These are phyloP conservation scores for Pseudopodoces humilis DNA, from an alignment of 2,113 vertebrate species.

Conservation along the genomic window DNA sequence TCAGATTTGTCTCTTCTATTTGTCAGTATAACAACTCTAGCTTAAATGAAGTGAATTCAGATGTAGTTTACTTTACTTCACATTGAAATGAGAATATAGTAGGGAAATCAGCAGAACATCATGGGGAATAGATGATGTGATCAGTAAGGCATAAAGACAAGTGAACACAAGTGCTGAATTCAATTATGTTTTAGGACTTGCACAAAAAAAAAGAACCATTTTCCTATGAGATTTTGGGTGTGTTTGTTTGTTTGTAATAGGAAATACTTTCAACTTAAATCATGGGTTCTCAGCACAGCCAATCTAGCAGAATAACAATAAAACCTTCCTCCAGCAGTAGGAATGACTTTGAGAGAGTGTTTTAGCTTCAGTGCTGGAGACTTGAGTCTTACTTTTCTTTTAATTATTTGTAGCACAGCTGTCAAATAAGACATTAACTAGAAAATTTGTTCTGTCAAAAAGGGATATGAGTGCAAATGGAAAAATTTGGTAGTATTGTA, in stretches of 20 bases:
- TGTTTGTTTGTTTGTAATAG: slow-evolving; percentile 55
- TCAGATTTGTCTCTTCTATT: neutral
- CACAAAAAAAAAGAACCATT: neutral
- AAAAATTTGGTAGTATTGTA: slow-evolving; percentile 51
- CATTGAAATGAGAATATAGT: neutral
- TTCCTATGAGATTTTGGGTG: slow-evolving; percentile 40
- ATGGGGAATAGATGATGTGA: slow-evolving; percentile 12
- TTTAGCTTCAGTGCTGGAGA: slow-evolving; percentile 64
- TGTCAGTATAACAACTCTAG: neutral
- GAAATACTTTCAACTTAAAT: slow-evolving; percentile 73
- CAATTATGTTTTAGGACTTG: slow-evolving; percentile 65
- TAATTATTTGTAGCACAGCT: slow-evolving; percentile 74
- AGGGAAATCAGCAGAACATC: neutral
- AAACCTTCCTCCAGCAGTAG: slow-evolving; percentile 62
- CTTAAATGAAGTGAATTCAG: slow-evolving; percentile 31
- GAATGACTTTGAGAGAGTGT: slow-evolving; percentile 69
- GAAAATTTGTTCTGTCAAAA: slow-evolving; percentile 73
- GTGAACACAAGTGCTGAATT: slow-evolving; percentile 58
- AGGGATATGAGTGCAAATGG: slow-evolving; percentile 46
- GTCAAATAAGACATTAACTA: slow-evolving; percentile 77
- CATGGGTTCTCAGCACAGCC: slow-evolving; percentile 59
- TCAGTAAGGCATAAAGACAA: slow-evolving; percentile 55
- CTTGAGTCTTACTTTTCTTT: slow-evolving; percentile 64
- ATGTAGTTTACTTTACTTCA: neutral
- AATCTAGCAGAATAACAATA: slow-evolving; percentile 65